Evolutionary conservation across 2,888 invertebrate species (phyloP), one percentile per base, ranked within the genome.

Genomic region (Trichacis sp.): DNA sequence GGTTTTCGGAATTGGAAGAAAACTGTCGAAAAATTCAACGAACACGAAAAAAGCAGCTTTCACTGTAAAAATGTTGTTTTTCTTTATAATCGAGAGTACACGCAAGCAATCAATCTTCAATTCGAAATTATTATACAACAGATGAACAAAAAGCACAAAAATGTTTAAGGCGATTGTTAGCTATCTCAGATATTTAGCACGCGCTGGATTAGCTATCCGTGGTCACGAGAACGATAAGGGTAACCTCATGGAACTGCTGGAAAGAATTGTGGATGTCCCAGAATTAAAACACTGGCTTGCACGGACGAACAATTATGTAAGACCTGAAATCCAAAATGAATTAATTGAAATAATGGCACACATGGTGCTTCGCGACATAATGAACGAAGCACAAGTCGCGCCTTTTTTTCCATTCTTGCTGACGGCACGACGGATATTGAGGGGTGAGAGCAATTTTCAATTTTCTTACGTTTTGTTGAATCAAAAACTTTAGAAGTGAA

Each of bases 1-100:
- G 56, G 56, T 3, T 56, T 56, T 42, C 18, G 49, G 43, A 56
- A 56, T 15, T 56, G 56, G 49, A 49, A 56, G 14, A 45, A 19
- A 43, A 49, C 49, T n/a, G 18, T 11, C 24, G 15, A 9, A 5
- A 56, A 18, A 42, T 36, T 56, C 30, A 3, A 20, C 9, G 40
- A 18, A 5, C 56, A 56, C 12, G 29, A 56, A 12, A 57, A 46
- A 36, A 57, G 57, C 19, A 12, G 17, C 8, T 57, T 57, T 38
- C 50, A 57, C 45, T 14, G 42, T 17, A 42, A 42, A 42, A 42
- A 42, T 42, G 4, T 42, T 4, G 2, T 2, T 2, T 8, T 17
- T 9, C 4, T 42, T 8, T 42, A 12, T 6, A 3, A 42, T 42
- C 15, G 6, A 15, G 18, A 42, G 4, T 2, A 17, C 15, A 15